Percentiles rank a stretch among this genome's conserved stretches.
Evolutionary conservation across 2,888 invertebrate species (phyloP).

Genomic region (Apomyelois bistriatella): DNA sequence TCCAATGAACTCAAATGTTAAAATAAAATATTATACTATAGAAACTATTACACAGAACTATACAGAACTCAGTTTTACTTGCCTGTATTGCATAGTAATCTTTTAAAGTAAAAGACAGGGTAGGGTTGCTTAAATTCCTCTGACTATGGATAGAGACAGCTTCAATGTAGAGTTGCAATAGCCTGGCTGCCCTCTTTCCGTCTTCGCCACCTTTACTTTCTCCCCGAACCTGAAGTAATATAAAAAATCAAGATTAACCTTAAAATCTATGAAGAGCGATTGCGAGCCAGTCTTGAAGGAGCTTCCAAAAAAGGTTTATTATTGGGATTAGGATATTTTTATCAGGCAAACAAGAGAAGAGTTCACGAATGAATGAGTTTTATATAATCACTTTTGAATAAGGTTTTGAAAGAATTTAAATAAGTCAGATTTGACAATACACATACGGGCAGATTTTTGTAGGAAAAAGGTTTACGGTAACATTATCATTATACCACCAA

Average conservation of each 20-base stretch:
- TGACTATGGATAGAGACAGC: slow-evolving; percentile 88
- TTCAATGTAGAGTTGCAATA: slow-evolving; percentile 88
- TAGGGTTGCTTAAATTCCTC: slow-evolving; percentile 81
- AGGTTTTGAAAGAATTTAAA: too few species aligned
- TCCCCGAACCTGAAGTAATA: slow-evolving; percentile 74
- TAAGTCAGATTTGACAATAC: too few species aligned
- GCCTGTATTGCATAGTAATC: slow-evolving; percentile 90
- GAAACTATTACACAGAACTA: background rate
- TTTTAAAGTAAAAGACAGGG: slow-evolving; percentile 82
- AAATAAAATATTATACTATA: background rate
- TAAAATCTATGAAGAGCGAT: too few species aligned
- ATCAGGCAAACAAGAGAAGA: too few species aligned
- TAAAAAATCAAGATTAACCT: background rate
- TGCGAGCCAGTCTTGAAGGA: too few species aligned
- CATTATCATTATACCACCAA: too few species aligned
- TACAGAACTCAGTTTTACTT: slow-evolving; percentile 15
- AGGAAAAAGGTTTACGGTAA: too few species aligned
- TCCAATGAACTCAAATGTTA: background rate
- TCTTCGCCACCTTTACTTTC: slow-evolving; percentile 79
- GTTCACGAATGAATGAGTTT: too few species aligned
- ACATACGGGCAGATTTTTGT: too few species aligned
- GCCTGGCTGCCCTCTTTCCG: slow-evolving; percentile 78
- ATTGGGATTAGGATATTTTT: too few species aligned
- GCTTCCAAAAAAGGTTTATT: too few species aligned
- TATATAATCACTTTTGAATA: too few species aligned